Conservation (phyloP, 1,140 invertebrate genomes). For the Drosophila saltans region DNA sequence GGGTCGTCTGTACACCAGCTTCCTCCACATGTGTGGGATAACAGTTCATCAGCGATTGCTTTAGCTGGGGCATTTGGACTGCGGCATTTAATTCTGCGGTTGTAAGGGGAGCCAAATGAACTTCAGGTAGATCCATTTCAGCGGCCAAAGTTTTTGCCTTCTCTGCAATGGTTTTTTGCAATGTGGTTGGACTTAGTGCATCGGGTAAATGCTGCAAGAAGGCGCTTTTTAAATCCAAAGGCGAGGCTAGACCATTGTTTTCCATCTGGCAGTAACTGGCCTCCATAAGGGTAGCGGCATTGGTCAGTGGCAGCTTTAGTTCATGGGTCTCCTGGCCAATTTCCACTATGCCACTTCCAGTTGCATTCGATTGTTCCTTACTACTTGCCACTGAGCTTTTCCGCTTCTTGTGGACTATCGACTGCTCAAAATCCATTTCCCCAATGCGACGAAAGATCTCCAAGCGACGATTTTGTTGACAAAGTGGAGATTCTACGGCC, state of each 20-base stretch:
- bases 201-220: conserved; percentile 64
- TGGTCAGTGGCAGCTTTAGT: conserved; percentile 49
- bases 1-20: conserved; percentile 54
- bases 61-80: conserved; percentile 27
- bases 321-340: conserved; percentile 71
- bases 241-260: conserved; percentile 64
- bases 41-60: conserved; percentile 42
- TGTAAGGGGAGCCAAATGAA: conserved; percentile 39
- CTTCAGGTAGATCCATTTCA: conserved; percentile 66
- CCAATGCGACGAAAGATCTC: conserved; percentile 79
- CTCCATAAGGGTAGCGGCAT: conserved; percentile 70
- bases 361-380: conserved; percentile 13
- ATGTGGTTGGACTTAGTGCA: conserved; percentile 57
- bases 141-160: conserved; percentile 65
- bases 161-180: conserved; percentile 59
- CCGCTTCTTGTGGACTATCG: conserved; percentile 63
- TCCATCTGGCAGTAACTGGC: conserved; percentile 76
- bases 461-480: conserved; percentile 76
- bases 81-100: conserved; percentile 44
- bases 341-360: conserved; percentile 67
- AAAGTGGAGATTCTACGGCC: conserved; percentile 78
- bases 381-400: conserved; percentile 22
- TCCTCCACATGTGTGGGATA: conserved; percentile 59
- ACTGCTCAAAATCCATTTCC: conserved; percentile 77
- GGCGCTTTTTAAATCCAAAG: conserved; percentile 55